phyloP scores from a whole-genome alignment of 2,113 vertebrate genomes.

The Stercorarius parasiticus region DNA sequence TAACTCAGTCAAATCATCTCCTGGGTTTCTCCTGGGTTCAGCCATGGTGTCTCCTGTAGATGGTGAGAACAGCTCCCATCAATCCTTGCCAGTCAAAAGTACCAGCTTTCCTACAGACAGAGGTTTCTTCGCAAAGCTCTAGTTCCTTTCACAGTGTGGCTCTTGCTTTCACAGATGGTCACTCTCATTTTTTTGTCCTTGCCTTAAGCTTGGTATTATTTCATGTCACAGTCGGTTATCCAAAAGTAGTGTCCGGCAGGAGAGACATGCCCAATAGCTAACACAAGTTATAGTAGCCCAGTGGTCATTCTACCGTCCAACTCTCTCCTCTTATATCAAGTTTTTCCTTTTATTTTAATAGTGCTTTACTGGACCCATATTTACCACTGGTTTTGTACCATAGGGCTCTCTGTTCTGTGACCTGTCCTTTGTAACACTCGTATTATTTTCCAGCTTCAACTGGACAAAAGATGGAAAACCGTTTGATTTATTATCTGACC shows the following conservation, averaged over 20 bases:
- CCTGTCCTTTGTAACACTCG: neutral
- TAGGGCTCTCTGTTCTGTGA: neutral
- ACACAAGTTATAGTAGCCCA: neutral
- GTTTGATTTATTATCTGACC: constrained; percentile 85
- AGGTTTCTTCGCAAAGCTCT: neutral
- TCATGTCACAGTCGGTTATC: neutral
- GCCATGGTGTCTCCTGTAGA: neutral
- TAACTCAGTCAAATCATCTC: neutral
- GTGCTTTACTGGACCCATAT: too few relatives aligned
- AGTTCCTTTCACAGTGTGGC: neutral
- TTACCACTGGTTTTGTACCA: neutral
- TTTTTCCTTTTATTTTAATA: neutral
- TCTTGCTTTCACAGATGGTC: neutral
- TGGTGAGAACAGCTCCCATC: neutral
- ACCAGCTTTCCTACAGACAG: neutral
- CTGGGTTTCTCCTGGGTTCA: neutral
- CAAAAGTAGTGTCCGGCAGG: neutral
- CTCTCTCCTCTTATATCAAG: neutral
- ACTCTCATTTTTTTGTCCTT: neutral
- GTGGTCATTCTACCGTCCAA: neutral
- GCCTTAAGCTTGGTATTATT: neutral
- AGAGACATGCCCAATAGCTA: neutral
- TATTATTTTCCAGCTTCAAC: constrained; percentile 77
- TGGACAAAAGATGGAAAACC: constrained; percentile 91
- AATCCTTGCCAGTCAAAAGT: neutral